phyloP scores from a whole-genome alignment of 1,140 invertebrate genomes.

The Amyelois transitella region DNA sequence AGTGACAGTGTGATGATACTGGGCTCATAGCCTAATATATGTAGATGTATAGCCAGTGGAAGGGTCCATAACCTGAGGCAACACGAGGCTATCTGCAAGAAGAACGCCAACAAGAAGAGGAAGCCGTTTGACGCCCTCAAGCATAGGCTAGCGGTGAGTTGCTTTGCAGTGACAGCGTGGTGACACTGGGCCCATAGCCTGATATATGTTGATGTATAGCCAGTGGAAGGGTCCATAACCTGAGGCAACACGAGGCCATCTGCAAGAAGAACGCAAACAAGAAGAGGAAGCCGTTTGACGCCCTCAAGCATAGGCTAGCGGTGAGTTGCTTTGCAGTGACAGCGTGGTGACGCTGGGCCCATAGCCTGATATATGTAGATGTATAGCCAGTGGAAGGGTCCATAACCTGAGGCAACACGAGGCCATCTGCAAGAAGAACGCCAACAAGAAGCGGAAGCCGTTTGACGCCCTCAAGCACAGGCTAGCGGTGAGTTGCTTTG shows the following conservation, averaged over 20 bases:
- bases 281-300: slow-evolving; percentile 91
- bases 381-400: too few species aligned
- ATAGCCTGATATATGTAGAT: too few species aligned
- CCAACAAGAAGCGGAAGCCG: slow-evolving; percentile 86
- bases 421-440: slow-evolving; percentile 84
- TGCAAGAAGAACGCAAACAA: slow-evolving; percentile 84
- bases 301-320: slow-evolving; percentile 84
- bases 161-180: background rate
- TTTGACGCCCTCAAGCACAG: slow-evolving; percentile 91
- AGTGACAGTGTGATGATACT: background rate
- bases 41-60: too few species aligned
- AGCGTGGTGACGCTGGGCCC: background rate
- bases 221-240: too few species aligned
- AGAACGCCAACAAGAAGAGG: slow-evolving; percentile 84
- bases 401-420: slow-evolving; percentile 86
- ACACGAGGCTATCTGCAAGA: slow-evolving; percentile 89
- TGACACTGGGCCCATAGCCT: background rate
- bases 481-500: slow-evolving; percentile 73
- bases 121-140: slow-evolving; percentile 92
- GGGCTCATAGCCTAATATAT: too few species aligned
- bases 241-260: slow-evolving; percentile 87
- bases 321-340: slow-evolving; percentile 32
- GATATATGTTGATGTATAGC: too few species aligned
- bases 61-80: too few species aligned
- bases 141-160: slow-evolving; percentile 79